Evolutionary conservation across 2,113 vertebrate species (phyloP).

Genomic region (Edolisoma coerulescens): DNA sequence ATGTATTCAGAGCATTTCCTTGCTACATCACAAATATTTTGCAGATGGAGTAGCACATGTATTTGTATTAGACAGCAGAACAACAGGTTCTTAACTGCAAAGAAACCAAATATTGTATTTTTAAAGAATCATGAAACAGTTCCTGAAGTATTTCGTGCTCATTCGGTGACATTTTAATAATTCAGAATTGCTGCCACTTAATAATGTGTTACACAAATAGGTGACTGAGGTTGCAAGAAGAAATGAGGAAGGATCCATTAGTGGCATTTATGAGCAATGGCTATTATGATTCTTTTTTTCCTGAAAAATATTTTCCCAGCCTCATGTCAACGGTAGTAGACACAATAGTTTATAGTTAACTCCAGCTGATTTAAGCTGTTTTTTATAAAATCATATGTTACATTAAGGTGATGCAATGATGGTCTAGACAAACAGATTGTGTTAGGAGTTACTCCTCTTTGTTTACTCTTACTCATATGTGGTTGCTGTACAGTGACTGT

Average conservation of each 20-base stretch:
- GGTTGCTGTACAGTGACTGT: background rate
- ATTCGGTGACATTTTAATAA: background rate
- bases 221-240: background rate
- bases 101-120: conserved; percentile 4
- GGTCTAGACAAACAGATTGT: background rate
- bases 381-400: background rate
- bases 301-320: background rate
- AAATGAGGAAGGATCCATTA: conserved; percentile 51
- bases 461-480: background rate
- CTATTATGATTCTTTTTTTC: background rate
- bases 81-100: background rate
- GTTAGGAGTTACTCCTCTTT: background rate
- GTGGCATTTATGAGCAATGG: background rate
- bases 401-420: background rate
- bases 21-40: background rate
- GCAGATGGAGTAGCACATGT: background rate
- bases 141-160: conserved; percentile 11
- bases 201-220: background rate
- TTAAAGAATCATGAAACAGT: background rate
- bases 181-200: background rate
- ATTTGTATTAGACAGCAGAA: background rate
- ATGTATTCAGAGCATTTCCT: background rate
- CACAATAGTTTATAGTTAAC: background rate
- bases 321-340: background rate
- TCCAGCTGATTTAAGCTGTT: background rate